Evolutionary conservation across 2,888 invertebrate species (phyloP), one percentile per base, ranked within the genome.

Genomic region (Drosophila hawaiiensis): DNA sequence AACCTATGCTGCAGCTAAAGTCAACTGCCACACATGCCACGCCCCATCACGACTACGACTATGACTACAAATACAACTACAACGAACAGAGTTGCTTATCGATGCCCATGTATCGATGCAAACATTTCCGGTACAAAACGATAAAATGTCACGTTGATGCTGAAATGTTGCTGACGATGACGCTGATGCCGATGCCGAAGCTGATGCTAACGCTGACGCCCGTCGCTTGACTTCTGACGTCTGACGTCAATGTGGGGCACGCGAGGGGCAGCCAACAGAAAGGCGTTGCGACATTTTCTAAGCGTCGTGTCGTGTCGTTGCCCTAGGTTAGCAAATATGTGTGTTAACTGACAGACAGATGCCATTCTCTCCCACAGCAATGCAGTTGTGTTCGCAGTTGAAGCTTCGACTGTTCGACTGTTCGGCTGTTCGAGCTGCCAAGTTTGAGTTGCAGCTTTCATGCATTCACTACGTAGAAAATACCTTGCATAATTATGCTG

Each of bases 121-220:
- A 91, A 86, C 84, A 85, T 84, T 84, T 85, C 90, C 84, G 90
- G 73, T 73, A 74, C 79, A 84, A 84, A 89, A 90, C 89, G 84
- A 87, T 84, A 77, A 90, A 85, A 91, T 91, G 91, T 84, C 84
- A 85, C 84, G 91, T 89, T 78, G 75, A 71, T 67, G 78, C 63
- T 65, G 76, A 62, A 43, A 76, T 43, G 70, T 49, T 75, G 73
- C 50, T 61, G 66, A 28, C 41, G 72, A 62, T 62, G 66, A 69
- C 7, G 22, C 22, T 7, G 47, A 22, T 4, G 90, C 87, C 72
- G 75, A 68, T 7, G 90, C 87, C 75, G 75, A 68, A 56, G 76
- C 28, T 28, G n/a, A n/a, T 10, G 89, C 86, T 73, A 69, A 70
- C 56, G 78, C 63, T 60, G 56, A 66, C 41, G 72, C 65, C 62